Evolutionary conservation across 2,888 invertebrate genomes (phyloP).

Genomic region (Ephialtes manifestator): DNA sequence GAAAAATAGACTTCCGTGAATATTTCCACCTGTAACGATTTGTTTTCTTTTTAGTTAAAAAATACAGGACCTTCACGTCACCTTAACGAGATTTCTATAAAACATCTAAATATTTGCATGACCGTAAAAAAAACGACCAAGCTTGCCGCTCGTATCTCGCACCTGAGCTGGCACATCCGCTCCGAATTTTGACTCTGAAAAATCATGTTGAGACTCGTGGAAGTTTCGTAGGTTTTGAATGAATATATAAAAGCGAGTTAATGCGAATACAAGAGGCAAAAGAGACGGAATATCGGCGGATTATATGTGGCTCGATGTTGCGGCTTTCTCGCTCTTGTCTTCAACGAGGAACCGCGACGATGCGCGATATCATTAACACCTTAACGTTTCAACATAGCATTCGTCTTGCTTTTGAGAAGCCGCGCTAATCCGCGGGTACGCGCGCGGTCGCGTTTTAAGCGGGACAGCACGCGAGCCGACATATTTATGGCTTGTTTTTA

Average conservation of each 20-base stretch:
- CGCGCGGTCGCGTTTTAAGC: slow-evolving; percentile 75
- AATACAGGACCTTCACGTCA: background rate
- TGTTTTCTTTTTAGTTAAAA: background rate
- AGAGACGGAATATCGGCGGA: slow-evolving; percentile 30
- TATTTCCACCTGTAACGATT: background rate
- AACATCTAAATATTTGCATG: slow-evolving; percentile 24
- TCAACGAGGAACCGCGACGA: slow-evolving; percentile 21
- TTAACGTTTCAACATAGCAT: slow-evolving; percentile 84
- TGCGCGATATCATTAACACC: slow-evolving; percentile 82
- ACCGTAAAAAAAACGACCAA: slow-evolving; percentile 42
- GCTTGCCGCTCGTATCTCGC: background rate
- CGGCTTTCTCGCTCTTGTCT: slow-evolving; percentile 10
- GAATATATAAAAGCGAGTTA: slow-evolving; percentile 59
- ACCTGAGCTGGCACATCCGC: slow-evolving; percentile 18
- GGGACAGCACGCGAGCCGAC: slow-evolving; percentile 81
- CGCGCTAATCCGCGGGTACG: slow-evolving; percentile 75
- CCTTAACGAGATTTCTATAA: slow-evolving; percentile 26
- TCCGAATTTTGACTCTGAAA: slow-evolving; percentile 64
- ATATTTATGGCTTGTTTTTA: slow-evolving; percentile 86
- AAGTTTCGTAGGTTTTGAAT: slow-evolving; percentile 61
- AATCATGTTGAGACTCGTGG: slow-evolving; percentile 66
- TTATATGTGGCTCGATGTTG: background rate
- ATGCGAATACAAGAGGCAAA: slow-evolving; percentile 44
- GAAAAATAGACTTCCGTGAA: background rate
- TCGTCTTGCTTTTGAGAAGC: slow-evolving; percentile 81